Conservation (phyloP, 2,113 vertebrate species). For the Fregata magnificens region DNA sequence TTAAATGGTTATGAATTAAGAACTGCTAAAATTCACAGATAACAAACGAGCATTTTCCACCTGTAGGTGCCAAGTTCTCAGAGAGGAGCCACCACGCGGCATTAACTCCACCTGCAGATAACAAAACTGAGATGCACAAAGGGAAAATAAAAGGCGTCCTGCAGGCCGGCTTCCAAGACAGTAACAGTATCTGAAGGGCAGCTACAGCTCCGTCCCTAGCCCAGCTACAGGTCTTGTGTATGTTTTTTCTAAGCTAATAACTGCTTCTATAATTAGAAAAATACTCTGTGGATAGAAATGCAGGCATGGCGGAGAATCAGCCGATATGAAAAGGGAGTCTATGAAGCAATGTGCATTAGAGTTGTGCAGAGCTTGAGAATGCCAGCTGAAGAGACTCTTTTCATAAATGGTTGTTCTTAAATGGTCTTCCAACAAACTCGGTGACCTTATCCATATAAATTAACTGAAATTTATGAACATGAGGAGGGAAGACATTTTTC, state of each 20-base stretch:
- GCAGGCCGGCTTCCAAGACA: background rate
- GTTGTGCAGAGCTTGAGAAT: background rate
- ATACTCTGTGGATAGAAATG: background rate
- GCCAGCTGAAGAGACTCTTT: background rate
- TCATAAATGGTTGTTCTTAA: background rate
- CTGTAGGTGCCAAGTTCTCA: background rate
- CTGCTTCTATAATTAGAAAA: background rate
- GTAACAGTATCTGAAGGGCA: background rate
- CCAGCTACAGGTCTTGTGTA: background rate
- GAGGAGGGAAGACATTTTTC: background rate
- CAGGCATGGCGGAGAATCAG: background rate
- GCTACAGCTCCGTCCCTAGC: background rate
- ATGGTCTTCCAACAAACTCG: background rate
- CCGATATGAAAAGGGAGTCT: background rate
- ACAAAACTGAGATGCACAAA: background rate
- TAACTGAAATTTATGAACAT: background rate
- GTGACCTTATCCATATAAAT: background rate
- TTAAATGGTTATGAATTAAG: slow-evolving; percentile 2
- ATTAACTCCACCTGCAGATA: background rate
- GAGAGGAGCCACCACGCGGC: background rate
- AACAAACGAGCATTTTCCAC: background rate
- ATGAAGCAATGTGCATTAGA: fast-evolving
- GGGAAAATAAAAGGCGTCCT: background rate
- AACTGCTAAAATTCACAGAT: slow-evolving; percentile 18
- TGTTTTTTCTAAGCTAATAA: background rate